Base-by-base conservation (phyloP, 1,140 invertebrate species). In the Tribolium madens region DNA sequence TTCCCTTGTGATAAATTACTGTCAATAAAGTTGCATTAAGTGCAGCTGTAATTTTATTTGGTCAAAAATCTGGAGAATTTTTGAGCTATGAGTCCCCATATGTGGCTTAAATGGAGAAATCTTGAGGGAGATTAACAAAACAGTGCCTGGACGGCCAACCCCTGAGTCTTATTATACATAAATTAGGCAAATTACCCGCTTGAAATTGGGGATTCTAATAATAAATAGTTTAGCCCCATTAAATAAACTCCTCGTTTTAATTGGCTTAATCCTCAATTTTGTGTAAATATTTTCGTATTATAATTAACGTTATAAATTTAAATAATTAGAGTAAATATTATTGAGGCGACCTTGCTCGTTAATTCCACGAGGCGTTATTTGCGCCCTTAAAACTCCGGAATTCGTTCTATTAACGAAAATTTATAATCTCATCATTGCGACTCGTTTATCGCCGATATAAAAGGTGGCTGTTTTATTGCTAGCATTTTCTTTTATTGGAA, bases 121-220 rank as follows among this genome's bases (percentile, higher is more conserved):
- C 52, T 18, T n/a, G 14, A 57, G 52, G 3, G 17, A 64, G 57
- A 33, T 64, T 64, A 64, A 26, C 14, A 26, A 36, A 64, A 64
- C 57, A 36, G 31, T 64, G 57, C 21, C 21, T 64, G 57, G 12
- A 36, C 57, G 57, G 33, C 10, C 26, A 33, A 36, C 21, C 57
- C 1, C 57, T 33, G 33, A 36, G 57, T 64, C 57, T 64, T 64
- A 64, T 64, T 64, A 64, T 64, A 64, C 57, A 64, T 64, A 64
- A 64, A 64, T 64, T 64, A 64, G 57, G 1, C 26, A 64, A 64
- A 64, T 64, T 36, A 36, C 21, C 52, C 57, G 26, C 57, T 36
- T n/a, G 10, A 64, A 64, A 13, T 64, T 64, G 57, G 57, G 57
- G 57, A 31, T 64, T 64, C 57, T 64, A 64, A 64, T 64, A 64